Conservation (phyloP, 2,888 invertebrate species). For the Campoplex nolae region DNA sequence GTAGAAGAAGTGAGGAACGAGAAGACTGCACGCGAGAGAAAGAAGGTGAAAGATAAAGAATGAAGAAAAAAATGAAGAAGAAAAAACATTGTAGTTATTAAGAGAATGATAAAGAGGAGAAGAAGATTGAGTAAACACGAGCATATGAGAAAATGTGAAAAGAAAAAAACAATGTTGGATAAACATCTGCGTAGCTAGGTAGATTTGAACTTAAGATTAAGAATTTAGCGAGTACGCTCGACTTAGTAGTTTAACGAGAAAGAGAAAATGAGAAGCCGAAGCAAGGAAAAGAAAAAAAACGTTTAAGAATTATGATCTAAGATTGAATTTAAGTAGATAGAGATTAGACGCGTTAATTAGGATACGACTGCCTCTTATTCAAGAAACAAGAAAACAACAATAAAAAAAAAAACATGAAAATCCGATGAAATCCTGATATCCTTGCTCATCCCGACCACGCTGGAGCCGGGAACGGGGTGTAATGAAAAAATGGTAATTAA, state of each 20-base stretch:
- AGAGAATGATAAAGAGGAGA: conserved; percentile 24
- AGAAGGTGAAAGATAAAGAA: conserved; percentile 46
- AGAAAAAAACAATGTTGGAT: conserved; percentile 71
- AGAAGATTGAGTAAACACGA: conserved; percentile 45
- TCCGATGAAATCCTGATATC: conserved; percentile 38
- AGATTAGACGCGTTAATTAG: conserved; percentile 78
- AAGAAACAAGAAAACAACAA: conserved; percentile 27
- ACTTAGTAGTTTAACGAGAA: conserved; percentile 63
- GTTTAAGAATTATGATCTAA: conserved; percentile 76
- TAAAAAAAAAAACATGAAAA: conserved; percentile 39
- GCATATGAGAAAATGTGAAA: conserved; percentile 48
- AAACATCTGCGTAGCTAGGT: conserved; percentile 78
- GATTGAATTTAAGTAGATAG: conserved; percentile 75
- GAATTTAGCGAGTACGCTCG: conserved; percentile 59
- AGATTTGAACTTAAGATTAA: conserved; percentile 80
- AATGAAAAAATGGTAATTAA: neutral
- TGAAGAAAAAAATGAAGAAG: conserved; percentile 40
- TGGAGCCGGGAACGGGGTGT: conserved; percentile 64
- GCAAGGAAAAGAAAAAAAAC: conserved; percentile 55
- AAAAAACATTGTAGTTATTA: conserved; percentile 35
- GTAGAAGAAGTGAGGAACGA: conserved; percentile 23
- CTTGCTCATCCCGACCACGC: conserved; percentile 60
- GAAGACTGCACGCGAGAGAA: conserved; percentile 43
- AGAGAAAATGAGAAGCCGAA: conserved; percentile 43
- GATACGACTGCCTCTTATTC: conserved; percentile 78